phyloP scores from a whole-genome alignment of 2,888 invertebrate species.

The Schizotus pectinicornis region DNA sequence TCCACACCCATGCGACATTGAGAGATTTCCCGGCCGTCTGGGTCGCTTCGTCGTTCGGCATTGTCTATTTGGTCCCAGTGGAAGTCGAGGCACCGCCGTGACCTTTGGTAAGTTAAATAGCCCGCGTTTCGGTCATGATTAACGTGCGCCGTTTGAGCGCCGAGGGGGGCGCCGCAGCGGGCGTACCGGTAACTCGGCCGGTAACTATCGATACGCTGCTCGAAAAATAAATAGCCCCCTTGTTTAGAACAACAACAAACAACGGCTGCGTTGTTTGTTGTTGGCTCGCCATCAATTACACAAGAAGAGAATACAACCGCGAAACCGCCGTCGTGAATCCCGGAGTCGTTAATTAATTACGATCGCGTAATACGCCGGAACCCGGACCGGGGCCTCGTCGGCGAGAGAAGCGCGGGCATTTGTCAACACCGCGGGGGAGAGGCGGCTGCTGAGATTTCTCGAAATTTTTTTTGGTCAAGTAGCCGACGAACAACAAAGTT shows the following conservation, averaged over 20 bases:
- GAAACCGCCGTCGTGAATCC: no score
- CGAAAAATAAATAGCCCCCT: constrained; percentile 36
- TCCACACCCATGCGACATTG: background rate
- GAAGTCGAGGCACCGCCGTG: constrained; percentile 19
- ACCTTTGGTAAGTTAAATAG: constrained; percentile 23
- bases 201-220: constrained; percentile 37
- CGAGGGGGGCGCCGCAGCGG: constrained; percentile 34
- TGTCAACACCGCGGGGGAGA: no score
- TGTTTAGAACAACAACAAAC: constrained; percentile 33
- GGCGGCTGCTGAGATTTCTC: no score
- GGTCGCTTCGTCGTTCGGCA: constrained; percentile 11
- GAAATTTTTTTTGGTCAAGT: no score
- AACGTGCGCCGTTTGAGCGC: constrained; percentile 33
- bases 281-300: constrained; percentile 16
- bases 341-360: no score
- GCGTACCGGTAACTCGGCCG: constrained; percentile 30
- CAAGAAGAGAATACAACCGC: constrained; percentile 3
- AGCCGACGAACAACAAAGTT: no score
- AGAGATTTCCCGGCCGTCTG: constrained; percentile 12
- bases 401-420: no score
- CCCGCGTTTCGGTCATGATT: constrained; percentile 37
- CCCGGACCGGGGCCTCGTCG: no score
- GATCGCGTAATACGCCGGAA: no score
- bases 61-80: constrained; percentile 23
- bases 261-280: constrained; percentile 10